phyloP scores from a whole-genome alignment of 2,888 invertebrate genomes.

The Itoplectis maculator region DNA sequence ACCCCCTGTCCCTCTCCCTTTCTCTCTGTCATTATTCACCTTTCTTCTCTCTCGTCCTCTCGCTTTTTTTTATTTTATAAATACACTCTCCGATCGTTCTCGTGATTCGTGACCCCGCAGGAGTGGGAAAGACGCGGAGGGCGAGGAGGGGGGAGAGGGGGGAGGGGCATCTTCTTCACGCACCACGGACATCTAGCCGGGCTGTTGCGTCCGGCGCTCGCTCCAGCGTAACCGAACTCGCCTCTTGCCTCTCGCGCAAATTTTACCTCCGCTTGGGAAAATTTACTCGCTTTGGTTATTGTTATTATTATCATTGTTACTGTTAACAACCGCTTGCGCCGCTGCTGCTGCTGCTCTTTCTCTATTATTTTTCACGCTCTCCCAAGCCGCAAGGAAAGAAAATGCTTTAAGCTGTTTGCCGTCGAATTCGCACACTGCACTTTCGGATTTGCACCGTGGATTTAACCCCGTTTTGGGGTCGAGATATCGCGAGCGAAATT shows the following conservation, averaged over 20 bases:
- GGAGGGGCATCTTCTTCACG: conserved; percentile 26
- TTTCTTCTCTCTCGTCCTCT: neutral
- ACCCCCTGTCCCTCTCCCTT: too few relatives aligned
- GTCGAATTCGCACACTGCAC: too few relatives aligned
- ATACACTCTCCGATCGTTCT: conserved; percentile 7
- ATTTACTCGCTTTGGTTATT: neutral
- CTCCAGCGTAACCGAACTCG: conserved; percentile 27
- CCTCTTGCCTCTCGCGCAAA: neutral
- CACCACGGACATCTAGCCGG: conserved; percentile 9
- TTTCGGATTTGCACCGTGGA: too few relatives aligned
- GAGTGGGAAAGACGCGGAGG: neutral
- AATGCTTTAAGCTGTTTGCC: too few relatives aligned
- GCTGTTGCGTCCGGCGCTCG: neutral
- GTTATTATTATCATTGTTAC: neutral
- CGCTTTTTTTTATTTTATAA: neutral
- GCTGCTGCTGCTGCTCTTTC: neutral
- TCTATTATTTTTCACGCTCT: neutral
- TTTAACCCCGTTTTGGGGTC: too few relatives aligned
- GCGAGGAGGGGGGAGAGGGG: neutral
- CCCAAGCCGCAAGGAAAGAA: neutral
- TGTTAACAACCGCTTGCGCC: neutral
- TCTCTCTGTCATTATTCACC: neutral
- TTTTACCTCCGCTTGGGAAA: conserved; percentile 7
- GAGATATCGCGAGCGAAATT: too few relatives aligned
- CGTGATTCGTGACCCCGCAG: conserved; percentile 11